Percentiles rank a stretch among this genome's conserved stretches.
These are phyloP conservation scores for Nothobranchius furzeri DNA, from an alignment of 2,113 vertebrate species.

Conservation along the genomic window DNA sequence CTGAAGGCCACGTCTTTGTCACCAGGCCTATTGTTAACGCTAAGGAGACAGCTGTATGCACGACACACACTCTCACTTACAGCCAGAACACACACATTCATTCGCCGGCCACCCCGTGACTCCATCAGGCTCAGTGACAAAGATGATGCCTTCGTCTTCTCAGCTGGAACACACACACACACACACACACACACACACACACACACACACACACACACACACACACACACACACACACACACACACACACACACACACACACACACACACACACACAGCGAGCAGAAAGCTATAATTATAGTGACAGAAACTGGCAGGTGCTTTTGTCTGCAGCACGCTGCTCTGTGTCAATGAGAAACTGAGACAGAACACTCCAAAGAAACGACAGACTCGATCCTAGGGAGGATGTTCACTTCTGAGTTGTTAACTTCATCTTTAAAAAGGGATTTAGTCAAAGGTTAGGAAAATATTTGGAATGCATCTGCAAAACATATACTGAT, in stretches of 20 bases:
- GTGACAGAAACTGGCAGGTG: slow-evolving; percentile 77
- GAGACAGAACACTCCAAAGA: slow-evolving; percentile 21
- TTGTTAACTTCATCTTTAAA: not conserved
- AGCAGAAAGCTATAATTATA: slow-evolving; percentile 75
- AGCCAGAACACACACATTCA: slow-evolving; percentile 34
- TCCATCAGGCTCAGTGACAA: slow-evolving; percentile 74
- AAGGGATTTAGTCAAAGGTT: too few species aligned
- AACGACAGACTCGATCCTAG: too few species aligned
- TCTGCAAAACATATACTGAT: too few species aligned
- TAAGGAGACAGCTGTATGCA: slow-evolving; percentile 74
- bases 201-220: too few species aligned
- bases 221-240: too few species aligned
- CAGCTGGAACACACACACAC: slow-evolving; percentile 33
- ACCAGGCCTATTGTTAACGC: slow-evolving; percentile 74
- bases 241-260: slow-evolving; percentile 19
- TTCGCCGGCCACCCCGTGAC: slow-evolving; percentile 61
- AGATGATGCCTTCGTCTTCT: slow-evolving; percentile 70
- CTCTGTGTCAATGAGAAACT: slow-evolving; percentile 43
- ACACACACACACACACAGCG: slow-evolving; percentile 34
- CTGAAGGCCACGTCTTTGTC: slow-evolving; percentile 78
- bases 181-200: too few species aligned
- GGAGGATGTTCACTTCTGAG: not conserved
- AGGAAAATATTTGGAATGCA: too few species aligned
- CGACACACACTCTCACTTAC: slow-evolving; percentile 40
- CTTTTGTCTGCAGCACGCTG: slow-evolving; percentile 56